Evolutionary conservation across 2,797 vertebrate species (phyloP), one percentile per base, ranked within the genome.

Genomic region (Salmo trutta): DNA sequence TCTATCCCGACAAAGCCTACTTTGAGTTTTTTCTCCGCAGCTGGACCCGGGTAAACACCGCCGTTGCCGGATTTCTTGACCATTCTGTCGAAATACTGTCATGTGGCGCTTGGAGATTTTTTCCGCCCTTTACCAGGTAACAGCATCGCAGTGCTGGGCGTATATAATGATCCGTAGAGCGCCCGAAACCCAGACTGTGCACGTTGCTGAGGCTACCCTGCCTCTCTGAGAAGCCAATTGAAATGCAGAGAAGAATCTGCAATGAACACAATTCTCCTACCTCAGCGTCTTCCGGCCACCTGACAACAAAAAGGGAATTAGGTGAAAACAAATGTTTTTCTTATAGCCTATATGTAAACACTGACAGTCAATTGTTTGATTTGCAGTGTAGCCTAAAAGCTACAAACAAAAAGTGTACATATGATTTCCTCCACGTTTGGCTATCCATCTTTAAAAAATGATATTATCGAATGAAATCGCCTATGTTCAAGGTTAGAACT

Each of bases 1-100:
- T 98, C 97, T 85, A 99, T 85, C 83, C 97, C 97, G 80, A 99
- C 97, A 89, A 99, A 99, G 88, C 97, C 98, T 92, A 98, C 98
- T 93, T 97, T 97, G 80, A 98, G 96, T 94, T 96, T 98, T 94
- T 96, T 98, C 93, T 97, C 97, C 71, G 95, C 96, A 85, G 95
- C 88, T 76, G 95, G 93, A 73, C 94, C 96, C 71, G 96, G 95
- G 91, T 97, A 99, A 83, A 99, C 96, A 81, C 96, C 97, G 87
- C 97, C 97, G 95, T 97, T 98, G 88, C 96, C 95, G 87, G 97
- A 94, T 91, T 97, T 97, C 92, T 98, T 96, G 92, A 98, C 96
- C 97, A 98, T 96, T 65, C 73, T 94, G 76, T 66, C 24, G 65
- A 41, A 56, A 69, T 65, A 41, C 24, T 16, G 29, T 54, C 65